phyloP scores from a whole-genome alignment of 1,140 invertebrate genomes.

The Conus betulinus region DNA sequence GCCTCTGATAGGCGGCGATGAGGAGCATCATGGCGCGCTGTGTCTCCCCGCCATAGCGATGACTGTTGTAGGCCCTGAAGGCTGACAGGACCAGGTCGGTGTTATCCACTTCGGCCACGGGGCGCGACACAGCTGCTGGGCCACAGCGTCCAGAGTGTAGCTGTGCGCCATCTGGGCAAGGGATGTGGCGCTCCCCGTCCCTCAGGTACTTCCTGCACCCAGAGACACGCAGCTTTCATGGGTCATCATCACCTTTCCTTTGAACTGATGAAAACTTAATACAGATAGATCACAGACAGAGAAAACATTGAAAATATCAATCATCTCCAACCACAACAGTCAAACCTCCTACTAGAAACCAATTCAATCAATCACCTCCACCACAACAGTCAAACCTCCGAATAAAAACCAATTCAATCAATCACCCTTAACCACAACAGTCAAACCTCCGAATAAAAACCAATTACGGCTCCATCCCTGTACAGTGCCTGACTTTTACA shows the following conservation, averaged over 20 bases:
- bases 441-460: too few relatives aligned
- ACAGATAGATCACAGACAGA: too few relatives aligned
- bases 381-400: too few relatives aligned
- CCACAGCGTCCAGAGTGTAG: conserved; percentile 58
- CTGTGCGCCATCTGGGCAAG: conserved; percentile 84
- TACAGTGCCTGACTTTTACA: too few relatives aligned
- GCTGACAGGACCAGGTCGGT: conserved; percentile 52
- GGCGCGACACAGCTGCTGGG: conserved; percentile 45
- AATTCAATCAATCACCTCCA: too few relatives aligned
- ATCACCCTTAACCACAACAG: too few relatives aligned
- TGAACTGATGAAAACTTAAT: too few relatives aligned
- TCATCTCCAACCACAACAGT: too few relatives aligned
- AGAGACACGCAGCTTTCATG: conserved; percentile 42
- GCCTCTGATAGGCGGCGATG: conserved; percentile 13
- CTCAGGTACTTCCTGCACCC: conserved; percentile 84
- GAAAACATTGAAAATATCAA: too few relatives aligned
- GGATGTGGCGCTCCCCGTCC: conserved; percentile 86
- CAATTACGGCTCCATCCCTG: too few relatives aligned
- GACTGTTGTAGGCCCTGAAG: conserved; percentile 48
- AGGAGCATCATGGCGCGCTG: conserved; percentile 17
- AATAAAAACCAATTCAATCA: too few relatives aligned
- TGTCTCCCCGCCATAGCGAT: not conserved
- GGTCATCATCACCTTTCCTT: not conserved
- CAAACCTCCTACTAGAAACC: too few relatives aligned
- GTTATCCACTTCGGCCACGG: conserved; percentile 43